Conservation (phyloP, 2,888 invertebrate genomes). For the Sarcophaga rosellei region DNA sequence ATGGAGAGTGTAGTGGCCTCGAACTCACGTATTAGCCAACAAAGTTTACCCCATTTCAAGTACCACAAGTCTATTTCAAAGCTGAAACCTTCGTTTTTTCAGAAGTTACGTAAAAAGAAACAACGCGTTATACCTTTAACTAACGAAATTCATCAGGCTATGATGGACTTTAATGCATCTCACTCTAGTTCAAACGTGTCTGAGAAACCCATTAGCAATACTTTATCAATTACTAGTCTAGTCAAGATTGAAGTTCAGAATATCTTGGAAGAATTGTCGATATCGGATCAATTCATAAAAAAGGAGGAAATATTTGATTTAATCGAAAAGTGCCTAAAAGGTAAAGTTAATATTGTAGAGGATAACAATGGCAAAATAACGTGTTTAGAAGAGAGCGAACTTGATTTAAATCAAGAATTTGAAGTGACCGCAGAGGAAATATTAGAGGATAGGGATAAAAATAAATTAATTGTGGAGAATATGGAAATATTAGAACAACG, state of each 20-base stretch:
- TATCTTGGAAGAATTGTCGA: constrained; percentile 59
- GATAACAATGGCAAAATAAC: constrained; percentile 41
- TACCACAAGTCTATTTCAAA: not conserved
- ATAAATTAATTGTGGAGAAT: constrained; percentile 62
- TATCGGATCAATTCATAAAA: constrained; percentile 62
- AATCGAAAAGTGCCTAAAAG: constrained; percentile 64
- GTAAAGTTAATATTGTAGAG: constrained; percentile 40
- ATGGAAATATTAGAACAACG: constrained; percentile 65
- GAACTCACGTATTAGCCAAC: not conserved
- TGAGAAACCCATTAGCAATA: constrained; percentile 54
- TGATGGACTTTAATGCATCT: constrained; percentile 69
- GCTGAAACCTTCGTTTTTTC: constrained; percentile 1
- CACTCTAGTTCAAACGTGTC: constrained; percentile 63
- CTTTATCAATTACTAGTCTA: constrained; percentile 61
- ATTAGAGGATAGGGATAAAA: constrained; percentile 64
- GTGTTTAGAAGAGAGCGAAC: constrained; percentile 8
- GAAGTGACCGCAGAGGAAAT: constrained; percentile 65
- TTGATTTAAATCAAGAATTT: constrained; percentile 51
- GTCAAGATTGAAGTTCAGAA: constrained; percentile 67
- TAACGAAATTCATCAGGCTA: constrained; percentile 62
- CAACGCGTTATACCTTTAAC: constrained; percentile 70
- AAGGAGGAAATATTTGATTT: constrained; percentile 66
- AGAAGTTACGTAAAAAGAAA: constrained; percentile 12
- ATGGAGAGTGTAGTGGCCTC: constrained; percentile 61
- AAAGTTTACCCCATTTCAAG: constrained; percentile 15